Percentiles rank a stretch among this genome's conserved stretches.
Evolutionary conservation across 2,888 invertebrate genomes (phyloP).

Genomic region (Drosophila neonasuta): DNA sequence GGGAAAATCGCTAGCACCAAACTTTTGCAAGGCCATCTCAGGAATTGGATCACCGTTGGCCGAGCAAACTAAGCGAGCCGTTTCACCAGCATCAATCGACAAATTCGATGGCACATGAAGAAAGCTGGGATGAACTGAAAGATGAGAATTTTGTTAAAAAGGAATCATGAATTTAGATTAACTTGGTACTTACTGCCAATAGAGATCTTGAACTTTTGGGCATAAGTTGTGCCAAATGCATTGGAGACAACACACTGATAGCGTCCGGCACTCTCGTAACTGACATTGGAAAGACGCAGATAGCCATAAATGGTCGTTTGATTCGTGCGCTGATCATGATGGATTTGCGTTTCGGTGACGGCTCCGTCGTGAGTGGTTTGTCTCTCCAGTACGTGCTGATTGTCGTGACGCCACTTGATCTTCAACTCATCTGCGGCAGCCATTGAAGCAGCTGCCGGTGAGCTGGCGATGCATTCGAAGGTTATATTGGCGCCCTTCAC

Average conservation of each 20-base stretch:
- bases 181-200: constrained; percentile 87
- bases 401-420: constrained; percentile 95
- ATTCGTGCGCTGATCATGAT: constrained; percentile 79
- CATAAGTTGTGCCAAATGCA: constrained; percentile 94
- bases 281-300: constrained; percentile 89
- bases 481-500: constrained; percentile 93
- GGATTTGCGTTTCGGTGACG: constrained; percentile 82
- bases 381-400: constrained; percentile 84
- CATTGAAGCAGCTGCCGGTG: constrained; percentile 88
- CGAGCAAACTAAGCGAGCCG: constrained; percentile 94
- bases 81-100: constrained; percentile 91
- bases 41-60: constrained; percentile 94
- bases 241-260: constrained; percentile 97
- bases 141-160: neutral
- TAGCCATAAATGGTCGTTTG: constrained; percentile 88
- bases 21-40: constrained; percentile 94
- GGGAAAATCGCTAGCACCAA: constrained; percentile 96
- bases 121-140: constrained; percentile 91
- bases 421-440: constrained; percentile 84
- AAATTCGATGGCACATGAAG: constrained; percentile 92
- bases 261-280: constrained; percentile 91
- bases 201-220: constrained; percentile 91
- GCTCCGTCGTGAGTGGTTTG: constrained; percentile 61
- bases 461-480: constrained; percentile 91
- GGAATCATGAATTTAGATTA: no score